Evolutionary conservation across 2,797 vertebrate species (phyloP).

Genomic region (Acropternis orthonyx): DNA sequence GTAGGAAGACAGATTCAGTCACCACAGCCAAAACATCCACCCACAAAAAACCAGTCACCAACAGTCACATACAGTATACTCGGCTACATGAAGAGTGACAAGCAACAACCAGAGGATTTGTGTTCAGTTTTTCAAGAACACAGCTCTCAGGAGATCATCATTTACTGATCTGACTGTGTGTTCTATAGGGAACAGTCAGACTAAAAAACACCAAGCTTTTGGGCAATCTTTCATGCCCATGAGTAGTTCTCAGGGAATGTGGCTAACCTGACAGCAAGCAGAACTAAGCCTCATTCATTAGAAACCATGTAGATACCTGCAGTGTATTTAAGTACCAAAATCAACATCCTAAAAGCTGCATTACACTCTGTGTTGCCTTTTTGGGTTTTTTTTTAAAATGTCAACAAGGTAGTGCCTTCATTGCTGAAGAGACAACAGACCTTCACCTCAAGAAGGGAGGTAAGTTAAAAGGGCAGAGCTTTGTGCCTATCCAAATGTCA

Average conservation of each 20-base stretch:
- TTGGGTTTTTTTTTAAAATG: background rate
- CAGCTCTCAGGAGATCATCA: background rate
- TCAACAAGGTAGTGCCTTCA: background rate
- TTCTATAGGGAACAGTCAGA: background rate
- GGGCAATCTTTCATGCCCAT: accelerated
- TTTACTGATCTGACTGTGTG: background rate
- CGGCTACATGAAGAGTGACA: background rate
- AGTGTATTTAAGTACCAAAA: background rate
- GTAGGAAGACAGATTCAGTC: background rate
- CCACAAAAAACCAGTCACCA: background rate
- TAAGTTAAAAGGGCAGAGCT: background rate
- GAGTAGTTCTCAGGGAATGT: background rate
- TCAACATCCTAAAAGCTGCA: background rate
- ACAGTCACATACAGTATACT: background rate
- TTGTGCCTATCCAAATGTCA: background rate
- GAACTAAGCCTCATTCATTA: background rate
- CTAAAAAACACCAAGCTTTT: background rate
- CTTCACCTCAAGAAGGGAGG: accelerated
- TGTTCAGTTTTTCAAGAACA: background rate
- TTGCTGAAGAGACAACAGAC: background rate
- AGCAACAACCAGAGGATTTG: background rate
- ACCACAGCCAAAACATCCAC: background rate
- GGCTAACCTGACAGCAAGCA: background rate
- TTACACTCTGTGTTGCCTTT: background rate
- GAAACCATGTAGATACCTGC: background rate